A percentile compares a stretch with the other conserved stretches of the same genome.
Conservation (phyloP, 2,113 vertebrate genomes). For the Athene noctua region DNA sequence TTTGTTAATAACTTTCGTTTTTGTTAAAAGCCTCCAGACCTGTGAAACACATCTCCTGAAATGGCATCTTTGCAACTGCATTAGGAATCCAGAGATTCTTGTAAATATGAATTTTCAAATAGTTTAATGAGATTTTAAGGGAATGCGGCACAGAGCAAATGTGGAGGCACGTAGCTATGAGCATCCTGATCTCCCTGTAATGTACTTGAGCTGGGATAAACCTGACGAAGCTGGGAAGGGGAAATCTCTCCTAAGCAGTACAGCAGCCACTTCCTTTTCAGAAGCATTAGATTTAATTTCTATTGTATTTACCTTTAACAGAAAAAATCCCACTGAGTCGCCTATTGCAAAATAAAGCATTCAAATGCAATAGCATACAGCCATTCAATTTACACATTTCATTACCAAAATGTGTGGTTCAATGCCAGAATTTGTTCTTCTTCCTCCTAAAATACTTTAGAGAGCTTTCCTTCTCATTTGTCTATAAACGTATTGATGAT, state of each 20-base stretch:
- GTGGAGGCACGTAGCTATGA: neutral
- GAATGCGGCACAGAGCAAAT: neutral
- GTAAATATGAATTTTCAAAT: neutral
- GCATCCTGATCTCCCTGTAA: neutral
- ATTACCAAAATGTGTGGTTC: neutral
- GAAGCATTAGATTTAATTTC: neutral
- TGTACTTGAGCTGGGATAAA: neutral
- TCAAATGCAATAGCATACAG: neutral
- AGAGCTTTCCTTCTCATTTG: neutral
- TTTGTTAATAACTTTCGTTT: neutral
- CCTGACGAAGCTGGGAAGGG: neutral
- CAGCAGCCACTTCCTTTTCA: neutral
- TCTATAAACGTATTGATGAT: neutral
- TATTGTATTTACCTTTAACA: slow-evolving; percentile 7
- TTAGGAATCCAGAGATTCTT: neutral
- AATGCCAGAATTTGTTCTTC: neutral
- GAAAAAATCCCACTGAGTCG: neutral
- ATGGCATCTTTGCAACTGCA: neutral
- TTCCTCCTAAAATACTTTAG: neutral
- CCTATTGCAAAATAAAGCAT: neutral
- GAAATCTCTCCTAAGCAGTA: neutral
- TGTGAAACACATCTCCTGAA: neutral
- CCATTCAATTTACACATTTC: neutral
- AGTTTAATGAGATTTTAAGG: neutral
- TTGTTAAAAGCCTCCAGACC: neutral